Evolutionary conservation across 2,113 vertebrate genomes (phyloP), one percentile per base, ranked within the genome.

Genomic region (Corydoras sp.): DNA sequence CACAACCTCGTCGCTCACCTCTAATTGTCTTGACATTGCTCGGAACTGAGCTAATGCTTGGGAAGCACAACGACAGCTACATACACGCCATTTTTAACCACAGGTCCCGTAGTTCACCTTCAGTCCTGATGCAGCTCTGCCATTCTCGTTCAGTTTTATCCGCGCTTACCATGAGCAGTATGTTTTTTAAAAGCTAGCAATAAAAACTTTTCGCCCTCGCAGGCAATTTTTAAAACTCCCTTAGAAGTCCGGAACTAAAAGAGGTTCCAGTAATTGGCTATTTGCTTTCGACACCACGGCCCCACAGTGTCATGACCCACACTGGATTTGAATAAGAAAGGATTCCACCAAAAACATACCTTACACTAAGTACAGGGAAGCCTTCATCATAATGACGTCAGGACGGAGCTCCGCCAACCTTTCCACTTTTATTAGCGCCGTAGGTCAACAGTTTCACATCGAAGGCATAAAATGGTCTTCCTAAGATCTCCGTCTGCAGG

Each of bases 1-100:
- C 86, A 56, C 54, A 87, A 84, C 89, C 79, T 88, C 79, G 67
- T 84, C 74, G 84, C 87, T 88, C 89, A 86, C 86, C 88, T 90
- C 91, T 91, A 93, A 94, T 90, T 93, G 91, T 92, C 89, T 90
- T 84, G 89, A 90, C 89, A 83, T 82, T 83, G 88, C 87, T 88
- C 88, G 82, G 88, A 87, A 87, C 89, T 84, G 83, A 90, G 87
- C 84, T 83, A 88, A 91, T 92, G 88, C 89, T 83, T 83, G 77
- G 79, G 80, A 83, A 81, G 85, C 79, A 51, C 75, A 69, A 75
- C 64, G 73, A 64, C 69, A 31, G 30, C 61, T 54, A 55, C 62
- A 12, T 30, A 35, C 60, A 43, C 35, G 56, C 5, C 18, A 13
- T n/a, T 31, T 59, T 32, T 58, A 35, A 53, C 62, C 79, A 62